Percentiles rank a stretch among this genome's conserved stretches.
phyloP scores from a whole-genome alignment of 2,797 vertebrate genomes.

The Lagocephalus sceleratus region DNA sequence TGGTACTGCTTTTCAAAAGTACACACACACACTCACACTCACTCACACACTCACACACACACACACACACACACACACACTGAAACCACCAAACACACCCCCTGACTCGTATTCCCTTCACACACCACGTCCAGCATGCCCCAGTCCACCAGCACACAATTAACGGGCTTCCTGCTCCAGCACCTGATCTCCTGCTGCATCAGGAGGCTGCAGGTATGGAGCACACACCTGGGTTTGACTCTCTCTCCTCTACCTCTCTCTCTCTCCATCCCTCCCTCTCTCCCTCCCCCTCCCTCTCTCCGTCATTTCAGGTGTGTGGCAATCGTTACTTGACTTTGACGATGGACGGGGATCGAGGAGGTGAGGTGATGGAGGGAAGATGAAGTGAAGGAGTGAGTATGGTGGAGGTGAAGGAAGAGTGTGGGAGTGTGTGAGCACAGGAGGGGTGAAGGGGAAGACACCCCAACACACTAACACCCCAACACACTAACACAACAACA shows the following conservation, averaged over 20 bases:
- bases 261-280: too few relatives aligned
- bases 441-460: too few relatives aligned
- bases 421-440: too few relatives aligned
- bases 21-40: constrained; percentile 14
- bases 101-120: constrained; percentile 32
- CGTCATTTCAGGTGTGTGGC: too few relatives aligned
- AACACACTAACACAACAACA: too few relatives aligned
- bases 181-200: constrained; percentile 60
- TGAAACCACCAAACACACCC: constrained; percentile 17
- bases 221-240: constrained; percentile 49
- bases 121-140: constrained; percentile 14
- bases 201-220: constrained; percentile 33
- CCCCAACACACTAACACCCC: too few relatives aligned
- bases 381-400: too few relatives aligned
- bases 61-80: constrained; percentile 22
- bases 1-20: constrained; percentile 39
- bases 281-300: neutral
- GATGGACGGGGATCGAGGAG: too few relatives aligned
- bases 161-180: constrained; percentile 49
- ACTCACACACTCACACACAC: constrained; percentile 15
- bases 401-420: too few relatives aligned
- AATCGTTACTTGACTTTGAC: too few relatives aligned
- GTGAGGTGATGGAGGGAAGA: too few relatives aligned
- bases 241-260: too few relatives aligned
- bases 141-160: constrained; percentile 50